These are phyloP conservation scores for Dasyurus viverrinus DNA, from an alignment of 2,113 vertebrate species.

Conservation along the genomic window DNA sequence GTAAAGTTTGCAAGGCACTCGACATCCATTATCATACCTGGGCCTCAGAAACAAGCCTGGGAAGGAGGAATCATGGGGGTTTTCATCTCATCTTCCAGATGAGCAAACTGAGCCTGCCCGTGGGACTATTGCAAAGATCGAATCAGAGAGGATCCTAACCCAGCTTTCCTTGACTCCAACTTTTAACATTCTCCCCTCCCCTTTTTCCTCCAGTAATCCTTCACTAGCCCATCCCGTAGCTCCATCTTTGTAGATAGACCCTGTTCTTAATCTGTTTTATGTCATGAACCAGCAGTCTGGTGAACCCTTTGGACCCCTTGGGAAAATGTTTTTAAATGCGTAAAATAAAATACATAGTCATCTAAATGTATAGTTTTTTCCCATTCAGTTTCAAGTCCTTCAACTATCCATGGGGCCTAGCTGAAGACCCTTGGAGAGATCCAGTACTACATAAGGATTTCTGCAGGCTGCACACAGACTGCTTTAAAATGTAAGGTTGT, in stretches of 20 bases:
- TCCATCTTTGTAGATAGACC: no score
- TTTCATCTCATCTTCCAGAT: neutral
- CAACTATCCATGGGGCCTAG: neutral
- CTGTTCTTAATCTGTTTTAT: no score
- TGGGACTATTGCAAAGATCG: no score
- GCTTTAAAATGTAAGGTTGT: neutral
- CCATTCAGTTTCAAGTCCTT: neutral
- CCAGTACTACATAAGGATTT: neutral
- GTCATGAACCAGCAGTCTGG: no score
- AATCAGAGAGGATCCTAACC: no score
- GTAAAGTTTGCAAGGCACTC: neutral
- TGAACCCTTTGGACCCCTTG: neutral
- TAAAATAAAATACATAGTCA: neutral
- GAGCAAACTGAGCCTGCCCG: neutral
- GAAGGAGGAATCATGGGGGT: neutral
- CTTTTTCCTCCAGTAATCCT: no score
- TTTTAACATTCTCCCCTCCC: no score
- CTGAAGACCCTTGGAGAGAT: neutral
- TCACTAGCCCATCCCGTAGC: no score
- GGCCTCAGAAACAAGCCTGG: neutral
- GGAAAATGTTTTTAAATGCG: neutral
- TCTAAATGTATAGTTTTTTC: neutral
- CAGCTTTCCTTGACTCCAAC: no score
- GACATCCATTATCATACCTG: neutral
- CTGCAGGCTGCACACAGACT: neutral